Evolutionary conservation across 2,888 invertebrate genomes (phyloP).

Genomic region (Nomada ruficornis): DNA sequence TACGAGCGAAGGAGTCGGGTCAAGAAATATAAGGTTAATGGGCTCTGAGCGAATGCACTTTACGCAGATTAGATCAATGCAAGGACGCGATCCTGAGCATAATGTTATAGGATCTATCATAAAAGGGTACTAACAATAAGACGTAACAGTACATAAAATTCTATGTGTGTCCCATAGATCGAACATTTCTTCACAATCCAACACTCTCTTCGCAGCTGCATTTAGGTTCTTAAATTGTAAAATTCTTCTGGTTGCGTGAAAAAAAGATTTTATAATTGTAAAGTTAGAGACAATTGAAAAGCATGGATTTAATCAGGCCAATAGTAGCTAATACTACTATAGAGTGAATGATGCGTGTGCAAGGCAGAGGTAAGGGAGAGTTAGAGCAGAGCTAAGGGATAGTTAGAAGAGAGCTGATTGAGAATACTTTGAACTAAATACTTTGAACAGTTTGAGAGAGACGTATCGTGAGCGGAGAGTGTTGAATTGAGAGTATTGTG

Average conservation of each 20-base stretch:
- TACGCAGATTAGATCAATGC: constrained; percentile 36
- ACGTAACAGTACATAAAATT: background rate
- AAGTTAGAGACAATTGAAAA: background rate
- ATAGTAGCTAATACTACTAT: background rate
- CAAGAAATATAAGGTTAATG: constrained; percentile 33
- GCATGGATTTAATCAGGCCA: background rate
- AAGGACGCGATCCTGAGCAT: constrained; percentile 20
- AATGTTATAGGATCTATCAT: constrained; percentile 5
- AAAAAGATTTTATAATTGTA: too few relatives aligned
- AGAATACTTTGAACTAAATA: too few relatives aligned
- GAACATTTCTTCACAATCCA: background rate
- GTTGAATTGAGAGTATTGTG: too few relatives aligned
- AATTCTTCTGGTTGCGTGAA: background rate
- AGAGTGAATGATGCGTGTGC: too few relatives aligned
- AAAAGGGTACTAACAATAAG: constrained; percentile 2
- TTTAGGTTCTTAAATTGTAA: background rate
- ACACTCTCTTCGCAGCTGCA: background rate
- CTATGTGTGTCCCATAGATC: background rate
- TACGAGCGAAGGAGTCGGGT: constrained; percentile 11
- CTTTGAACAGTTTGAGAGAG: too few relatives aligned
- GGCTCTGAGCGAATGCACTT: constrained; percentile 30
- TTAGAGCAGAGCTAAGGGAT: too few relatives aligned
- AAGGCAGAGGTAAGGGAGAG: too few relatives aligned
- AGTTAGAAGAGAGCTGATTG: too few relatives aligned
- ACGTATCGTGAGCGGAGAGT: too few relatives aligned